Evolutionary conservation across 2,113 vertebrate genomes (phyloP), one percentile per base, ranked within the genome.

Genomic region (Dunckerocampus dactyliophorus): DNA sequence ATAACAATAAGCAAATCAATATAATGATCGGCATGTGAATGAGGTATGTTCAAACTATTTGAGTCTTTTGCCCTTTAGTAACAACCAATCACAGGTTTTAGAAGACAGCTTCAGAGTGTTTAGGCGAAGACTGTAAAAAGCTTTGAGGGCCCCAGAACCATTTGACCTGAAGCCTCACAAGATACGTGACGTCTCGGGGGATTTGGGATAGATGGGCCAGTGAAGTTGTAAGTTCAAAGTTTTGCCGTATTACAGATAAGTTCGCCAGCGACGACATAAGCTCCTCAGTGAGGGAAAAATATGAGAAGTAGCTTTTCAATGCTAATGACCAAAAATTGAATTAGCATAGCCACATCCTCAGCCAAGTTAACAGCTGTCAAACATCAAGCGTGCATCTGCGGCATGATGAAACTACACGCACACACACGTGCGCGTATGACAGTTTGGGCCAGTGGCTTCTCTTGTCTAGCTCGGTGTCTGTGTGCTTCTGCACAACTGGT

Each of bases 361-460:
- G 71, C 85, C 80, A 84, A 83, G 80, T 77, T 80, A 80, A 80
- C 85, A 87, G 82, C 82, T 85, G 85, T 85, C 78, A 77, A 82
- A 82, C 80, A 84, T 71, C 82, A 69, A 62, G 63, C 56, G 50
- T 68, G 69, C 79, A 81, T 69, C 70, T 79, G 75, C 52, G 75
- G 65, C 75, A 12, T 63, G 47, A 81, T 82, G 55, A 83, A 76
- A 78, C 76, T 59, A 83, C 81, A 84, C 84, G 72, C 37, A 77
- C 65, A 75, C 63, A 24, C 72, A 22, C 73, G 70, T 69, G 79
- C 71, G 58, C 48, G 59, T 16, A 34, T 73, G 80, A 81, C 34
- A 65, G 59, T 82, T 74, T 63, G 55, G 59, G 69, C 75, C 75
- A 68, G 67, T 45, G 58, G 67, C 71, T 80, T 54, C 67, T 73